Evolutionary conservation across 2,888 invertebrate genomes (phyloP).

Genomic region (Dusona sp.): DNA sequence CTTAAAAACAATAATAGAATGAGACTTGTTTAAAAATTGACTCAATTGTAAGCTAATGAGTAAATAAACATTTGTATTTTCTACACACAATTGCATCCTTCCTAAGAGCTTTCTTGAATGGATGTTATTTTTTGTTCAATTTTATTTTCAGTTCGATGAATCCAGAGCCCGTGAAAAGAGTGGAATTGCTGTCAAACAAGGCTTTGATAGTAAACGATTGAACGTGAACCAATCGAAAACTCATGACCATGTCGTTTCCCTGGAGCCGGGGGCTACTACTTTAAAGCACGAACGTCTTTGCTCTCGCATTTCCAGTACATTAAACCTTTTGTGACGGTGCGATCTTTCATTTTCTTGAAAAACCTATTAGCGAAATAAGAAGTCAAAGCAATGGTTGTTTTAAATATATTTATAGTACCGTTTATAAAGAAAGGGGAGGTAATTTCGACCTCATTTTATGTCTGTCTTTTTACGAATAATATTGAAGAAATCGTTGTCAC

Average conservation of each 20-base stretch:
- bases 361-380: constrained; percentile 77
- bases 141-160: not conserved
- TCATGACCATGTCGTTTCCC: constrained; percentile 42
- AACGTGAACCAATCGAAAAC: constrained; percentile 62
- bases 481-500: not conserved
- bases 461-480: not conserved
- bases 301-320: constrained; percentile 74
- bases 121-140: not conserved
- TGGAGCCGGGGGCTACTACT: constrained; percentile 28
- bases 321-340: constrained; percentile 72
- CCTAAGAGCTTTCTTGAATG: not conserved
- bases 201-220: constrained; percentile 59
- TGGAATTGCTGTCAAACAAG: constrained; percentile 60
- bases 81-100: not conserved
- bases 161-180: not conserved
- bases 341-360: constrained; percentile 77
- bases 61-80: not conserved
- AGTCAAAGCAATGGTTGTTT: constrained; percentile 41
- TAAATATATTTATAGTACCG: constrained; percentile 13
- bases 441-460: not conserved
- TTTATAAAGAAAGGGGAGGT: not conserved
- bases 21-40: not conserved
- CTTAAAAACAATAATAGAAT: too few species aligned
- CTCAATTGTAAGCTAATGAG: not conserved
- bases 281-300: constrained; percentile 65